Base-by-base conservation (phyloP, 2,888 invertebrate genomes). In the Xylophagus ater region DNA sequence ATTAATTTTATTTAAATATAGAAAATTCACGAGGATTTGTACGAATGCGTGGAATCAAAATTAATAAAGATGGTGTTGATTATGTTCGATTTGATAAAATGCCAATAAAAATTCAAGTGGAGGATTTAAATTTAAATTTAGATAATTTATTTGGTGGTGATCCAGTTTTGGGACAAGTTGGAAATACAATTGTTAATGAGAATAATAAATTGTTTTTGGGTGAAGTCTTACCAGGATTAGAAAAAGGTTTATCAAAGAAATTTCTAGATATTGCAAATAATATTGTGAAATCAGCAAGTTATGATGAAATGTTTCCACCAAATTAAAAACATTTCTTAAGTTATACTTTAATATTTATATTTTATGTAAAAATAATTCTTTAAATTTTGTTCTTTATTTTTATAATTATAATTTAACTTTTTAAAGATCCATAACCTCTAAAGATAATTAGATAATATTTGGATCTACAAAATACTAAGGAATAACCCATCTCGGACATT, bases 271-370 rank as follows among this genome's bases (percentile, higher is more conserved):
- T 64, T 21, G 61, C 63, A 4, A 63, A 65, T 50, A 53, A 58
- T 36, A 58, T 65, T 24, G 47, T 63, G 37, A 51, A 51, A 13
- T 56, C 56, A 5, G 59, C 64, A 1, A 65, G 64, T 4, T 65
- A 53, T 25, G 65, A 65, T 49, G 65, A 65, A 53, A 61, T 65
- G 62, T 65, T 65, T 46, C 65, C 65, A n/a, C 48, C 52, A 10
- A 43, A 45, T 28, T 50, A 26, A 36, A 21, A 30, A 12, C 30
- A 30, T 10, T 30, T 10, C 10, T 14, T 14, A 30, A 30, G 10
- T 14, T 30, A n/a, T n/a, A 28, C 17, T n/a, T 13, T 8, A 30
- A 13, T 30, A 15, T 30, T 2, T 12, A 15, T 10, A 30, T 30
- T 30, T 10, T 15, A 8, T 5, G 17, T 8, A 15, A 30, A 30